Percentiles rank a stretch among this genome's conserved stretches.
phyloP scores from a whole-genome alignment of 2,113 vertebrate species.

The Colius striatus region DNA sequence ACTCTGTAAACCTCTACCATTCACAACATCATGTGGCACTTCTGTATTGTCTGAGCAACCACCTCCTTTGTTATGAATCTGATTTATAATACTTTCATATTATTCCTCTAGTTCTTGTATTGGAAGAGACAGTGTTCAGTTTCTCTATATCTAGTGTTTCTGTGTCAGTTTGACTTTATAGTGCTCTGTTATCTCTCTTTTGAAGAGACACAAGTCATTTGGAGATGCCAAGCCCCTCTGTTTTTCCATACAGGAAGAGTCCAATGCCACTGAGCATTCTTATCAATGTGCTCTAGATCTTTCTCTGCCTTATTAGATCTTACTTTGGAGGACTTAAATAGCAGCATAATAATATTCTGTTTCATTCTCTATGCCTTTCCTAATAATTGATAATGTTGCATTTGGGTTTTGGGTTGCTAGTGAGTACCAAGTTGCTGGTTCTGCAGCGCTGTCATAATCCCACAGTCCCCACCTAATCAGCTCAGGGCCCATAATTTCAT shows the following conservation, averaged over 20 bases:
- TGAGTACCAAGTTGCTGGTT: background rate
- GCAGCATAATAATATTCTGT: background rate
- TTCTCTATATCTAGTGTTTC: background rate
- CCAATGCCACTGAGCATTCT: accelerated
- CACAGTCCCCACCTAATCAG: background rate
- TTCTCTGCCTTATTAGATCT: background rate
- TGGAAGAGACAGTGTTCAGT: background rate
- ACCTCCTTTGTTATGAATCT: background rate
- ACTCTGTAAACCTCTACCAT: background rate
- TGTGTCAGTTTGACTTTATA: background rate
- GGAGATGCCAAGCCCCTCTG: background rate
- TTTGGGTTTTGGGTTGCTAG: background rate
- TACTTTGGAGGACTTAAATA: background rate
- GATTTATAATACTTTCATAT: background rate
- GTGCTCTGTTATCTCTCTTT: background rate
- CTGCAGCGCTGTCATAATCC: background rate
- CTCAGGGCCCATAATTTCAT: background rate
- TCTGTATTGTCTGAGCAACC: background rate
- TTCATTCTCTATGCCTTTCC: background rate
- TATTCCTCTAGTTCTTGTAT: background rate
- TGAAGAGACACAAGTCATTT: background rate
- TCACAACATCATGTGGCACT: background rate
- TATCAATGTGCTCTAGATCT: background rate
- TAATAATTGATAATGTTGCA: background rate
- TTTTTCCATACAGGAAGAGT: background rate